phyloP scores from a whole-genome alignment of 2,888 invertebrate genomes.

The Cotesia congregata region DNA sequence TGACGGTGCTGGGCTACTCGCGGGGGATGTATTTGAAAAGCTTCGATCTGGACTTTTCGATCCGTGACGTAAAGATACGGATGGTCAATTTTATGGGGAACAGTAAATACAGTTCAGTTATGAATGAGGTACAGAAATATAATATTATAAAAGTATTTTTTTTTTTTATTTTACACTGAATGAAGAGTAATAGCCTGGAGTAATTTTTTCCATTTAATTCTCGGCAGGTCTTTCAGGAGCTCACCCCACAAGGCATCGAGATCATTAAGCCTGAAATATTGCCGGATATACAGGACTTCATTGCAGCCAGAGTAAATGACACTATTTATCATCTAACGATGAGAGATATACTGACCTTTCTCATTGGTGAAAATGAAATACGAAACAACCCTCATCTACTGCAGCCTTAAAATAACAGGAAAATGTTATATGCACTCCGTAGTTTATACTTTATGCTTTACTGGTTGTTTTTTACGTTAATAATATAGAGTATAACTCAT shows the following conservation, averaged over 20 bases:
- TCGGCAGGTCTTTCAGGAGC: constrained; percentile 60
- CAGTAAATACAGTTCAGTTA: constrained; percentile 53
- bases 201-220: constrained; percentile 16
- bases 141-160: no score
- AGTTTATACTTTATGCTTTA: neutral
- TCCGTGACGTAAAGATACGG: constrained; percentile 51
- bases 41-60: constrained; percentile 62
- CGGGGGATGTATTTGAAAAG: constrained; percentile 63
- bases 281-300: constrained; percentile 60
- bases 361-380: constrained; percentile 58
- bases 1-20: constrained; percentile 60
- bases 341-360: constrained; percentile 58
- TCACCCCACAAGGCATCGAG: constrained; percentile 61
- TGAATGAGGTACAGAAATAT: constrained; percentile 56
- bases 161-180: no score
- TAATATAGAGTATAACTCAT: neutral
- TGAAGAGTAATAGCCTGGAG: no score
- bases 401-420: constrained; percentile 28
- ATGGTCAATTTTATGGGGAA: constrained; percentile 63
- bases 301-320: constrained; percentile 57
- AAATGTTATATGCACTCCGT: neutral
- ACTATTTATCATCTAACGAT: constrained; percentile 62
- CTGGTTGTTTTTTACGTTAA: neutral
- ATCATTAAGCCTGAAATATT: constrained; percentile 63
- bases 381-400: constrained; percentile 50